Evolutionary conservation across 2,797 vertebrate genomes (phyloP).

Genomic region (Tolypeutes matacus): DNA sequence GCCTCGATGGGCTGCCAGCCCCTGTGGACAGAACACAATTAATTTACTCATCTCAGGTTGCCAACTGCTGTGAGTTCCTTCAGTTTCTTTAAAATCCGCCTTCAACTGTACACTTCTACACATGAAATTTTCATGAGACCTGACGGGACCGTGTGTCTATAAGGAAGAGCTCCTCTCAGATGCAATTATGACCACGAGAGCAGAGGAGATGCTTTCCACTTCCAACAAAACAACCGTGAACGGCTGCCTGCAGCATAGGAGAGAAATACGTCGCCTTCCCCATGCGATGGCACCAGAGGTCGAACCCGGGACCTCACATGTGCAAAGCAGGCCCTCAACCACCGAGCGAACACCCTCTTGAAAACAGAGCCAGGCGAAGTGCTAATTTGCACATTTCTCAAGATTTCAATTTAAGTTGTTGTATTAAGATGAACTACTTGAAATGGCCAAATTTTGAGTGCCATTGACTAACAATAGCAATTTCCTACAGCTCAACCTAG

Average conservation of each 20-base stretch:
- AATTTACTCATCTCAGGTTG: neutral
- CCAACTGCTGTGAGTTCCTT: neutral
- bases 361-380: neutral
- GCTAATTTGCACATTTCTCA: neutral
- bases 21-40: neutral
- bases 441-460: neutral
- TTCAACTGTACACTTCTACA: neutral
- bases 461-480: fast-evolving
- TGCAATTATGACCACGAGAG: neutral
- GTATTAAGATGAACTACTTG: fast-evolving
- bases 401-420: neutral
- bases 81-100: neutral
- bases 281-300: no score
- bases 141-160: no score
- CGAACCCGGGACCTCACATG: no score
- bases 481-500: neutral
- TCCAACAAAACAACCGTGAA: no score
- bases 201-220: neutral
- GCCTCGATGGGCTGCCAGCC: neutral
- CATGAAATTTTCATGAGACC: constrained; percentile 8
- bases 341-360: fast-evolving
- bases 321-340: no score
- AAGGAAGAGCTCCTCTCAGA: neutral
- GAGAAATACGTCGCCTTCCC: neutral
- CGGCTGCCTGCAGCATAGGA: no score